phyloP scores from a whole-genome alignment of 37 sponge, comb jelly and placozoan genomes.

The Geodia barretti region DNA sequence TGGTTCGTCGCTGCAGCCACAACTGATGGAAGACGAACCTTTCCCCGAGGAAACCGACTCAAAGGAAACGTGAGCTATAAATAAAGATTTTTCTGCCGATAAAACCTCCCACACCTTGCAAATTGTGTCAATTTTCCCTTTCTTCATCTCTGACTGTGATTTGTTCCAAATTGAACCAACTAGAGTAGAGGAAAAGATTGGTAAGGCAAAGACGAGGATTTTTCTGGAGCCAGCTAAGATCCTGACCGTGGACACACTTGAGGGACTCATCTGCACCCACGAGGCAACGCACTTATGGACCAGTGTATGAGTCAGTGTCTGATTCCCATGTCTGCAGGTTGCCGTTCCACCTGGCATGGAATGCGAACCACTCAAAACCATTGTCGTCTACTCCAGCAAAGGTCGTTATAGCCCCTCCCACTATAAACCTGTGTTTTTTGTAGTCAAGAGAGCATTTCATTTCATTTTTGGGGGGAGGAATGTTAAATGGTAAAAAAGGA shows the following conservation, averaged over 20 bases:
- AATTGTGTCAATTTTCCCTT: too few species aligned
- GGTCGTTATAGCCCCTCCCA: too few species aligned
- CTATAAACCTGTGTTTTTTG: too few species aligned
- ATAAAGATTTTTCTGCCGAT: too few species aligned
- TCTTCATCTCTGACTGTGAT: too few species aligned
- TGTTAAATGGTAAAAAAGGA: neutral
- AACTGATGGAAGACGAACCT: neutral
- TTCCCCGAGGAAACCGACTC: neutral
- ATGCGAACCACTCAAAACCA: conserved; percentile 48
- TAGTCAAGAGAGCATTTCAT: too few species aligned
- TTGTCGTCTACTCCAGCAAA: conserved; percentile 39
- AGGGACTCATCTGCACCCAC: conserved; percentile 69
- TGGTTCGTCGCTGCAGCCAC: neutral
- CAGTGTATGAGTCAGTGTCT: neutral
- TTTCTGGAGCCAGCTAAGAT: conserved; percentile 59
- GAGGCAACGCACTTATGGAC: conserved; percentile 34
- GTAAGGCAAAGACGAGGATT: conserved; percentile 26
- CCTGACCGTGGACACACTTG: conserved; percentile 53
- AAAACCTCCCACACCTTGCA: too few species aligned
- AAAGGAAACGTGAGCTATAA: neutral
- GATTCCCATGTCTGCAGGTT: conserved; percentile 33
- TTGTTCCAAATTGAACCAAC: neutral
- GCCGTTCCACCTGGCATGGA: conserved; percentile 56
- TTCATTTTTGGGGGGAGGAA: too few species aligned
- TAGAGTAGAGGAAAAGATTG: neutral